Base-by-base conservation (phyloP, 2,797 vertebrate genomes). In the Arnoldichthys spilopterus region DNA sequence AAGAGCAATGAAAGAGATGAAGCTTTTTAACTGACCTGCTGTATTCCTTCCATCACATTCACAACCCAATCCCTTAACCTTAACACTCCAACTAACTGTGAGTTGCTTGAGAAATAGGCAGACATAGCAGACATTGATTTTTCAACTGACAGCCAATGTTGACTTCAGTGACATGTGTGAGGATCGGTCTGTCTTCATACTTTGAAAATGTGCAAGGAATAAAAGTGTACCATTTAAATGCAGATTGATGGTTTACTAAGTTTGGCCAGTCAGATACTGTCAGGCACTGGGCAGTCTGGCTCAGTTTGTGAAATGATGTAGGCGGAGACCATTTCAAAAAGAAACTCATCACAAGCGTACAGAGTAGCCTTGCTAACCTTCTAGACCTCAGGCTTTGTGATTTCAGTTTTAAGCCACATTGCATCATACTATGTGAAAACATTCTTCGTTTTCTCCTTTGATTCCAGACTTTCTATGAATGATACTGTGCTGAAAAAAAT, bases 341-440 rank as follows among this genome's bases (percentile, higher is more conserved):
- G 15, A 49, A 45, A 66, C 53, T 22, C 62, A n/a, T 63, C 37
- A 66, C 11, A 66, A 66, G 34, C 12, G 12, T 20, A 26, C 24
- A 69, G 45, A 20, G 45, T 51, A 30, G 22, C 16, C 16, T 28
- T 32, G 45, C 16, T 49, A 49, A 49, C 15, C 45, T 67, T 67
- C 40, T 26, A 26, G 37, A 45, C 64, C 43, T 28, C 32, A 68
- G 66, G n/a, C 24, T 68, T 68, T 68, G 37, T 26, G 24, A 49
- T 49, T 68, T 28, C 66, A 47, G 32, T 20, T 62, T 62, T 62
- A 34, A 16, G 30, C 59, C 18, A 62, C 32, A 32, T 34, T 62
- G 59, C 59, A 62, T 62, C 59, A 62, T 9, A 16, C 9, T 49
- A 7, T 16, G 28, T 68, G 8, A 68, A 47, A 49, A 24, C 43